Evolutionary conservation across 2,797 vertebrate species (phyloP).

Genomic region (Ctenochaetus hawaiiensis): DNA sequence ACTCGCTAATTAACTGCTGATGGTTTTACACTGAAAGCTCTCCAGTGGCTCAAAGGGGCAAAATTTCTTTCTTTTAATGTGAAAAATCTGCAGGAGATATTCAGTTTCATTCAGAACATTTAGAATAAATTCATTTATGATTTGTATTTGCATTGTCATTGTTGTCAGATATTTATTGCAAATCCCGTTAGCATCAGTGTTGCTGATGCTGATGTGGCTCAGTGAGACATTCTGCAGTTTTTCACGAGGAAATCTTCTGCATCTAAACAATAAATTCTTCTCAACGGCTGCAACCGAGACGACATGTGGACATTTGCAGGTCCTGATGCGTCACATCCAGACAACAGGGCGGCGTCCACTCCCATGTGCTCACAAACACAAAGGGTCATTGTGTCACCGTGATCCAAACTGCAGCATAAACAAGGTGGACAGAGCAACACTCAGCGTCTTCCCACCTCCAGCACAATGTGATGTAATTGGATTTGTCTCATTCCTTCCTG

Average conservation of each 20-base stretch:
- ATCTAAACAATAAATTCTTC: background rate
- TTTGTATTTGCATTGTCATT: background rate
- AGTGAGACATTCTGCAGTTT: background rate
- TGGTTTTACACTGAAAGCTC: slow-evolving; percentile 14
- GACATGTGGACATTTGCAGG: slow-evolving; percentile 4
- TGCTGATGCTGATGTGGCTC: background rate
- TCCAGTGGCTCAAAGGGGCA: background rate
- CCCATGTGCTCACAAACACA: slow-evolving; percentile 30
- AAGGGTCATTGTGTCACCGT: slow-evolving; percentile 53
- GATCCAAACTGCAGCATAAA: slow-evolving; percentile 48
- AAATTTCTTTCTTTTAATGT: background rate
- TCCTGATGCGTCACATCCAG: slow-evolving; percentile 29
- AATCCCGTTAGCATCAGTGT: background rate
- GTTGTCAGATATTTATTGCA: background rate
- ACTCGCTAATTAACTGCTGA: background rate
- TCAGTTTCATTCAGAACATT: background rate
- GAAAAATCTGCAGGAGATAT: background rate
- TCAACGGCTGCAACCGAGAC: background rate
- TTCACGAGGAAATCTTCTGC: background rate
- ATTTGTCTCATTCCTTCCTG: slow-evolving; percentile 37
- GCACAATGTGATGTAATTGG: slow-evolving; percentile 19
- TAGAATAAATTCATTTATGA: background rate
- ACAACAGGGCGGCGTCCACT: slow-evolving; percentile 29
- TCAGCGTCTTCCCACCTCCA: slow-evolving; percentile 14
- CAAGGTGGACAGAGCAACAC: slow-evolving; percentile 29